Conservation (phyloP, 1,140 invertebrate genomes). For the Drosophila bocki region DNA sequence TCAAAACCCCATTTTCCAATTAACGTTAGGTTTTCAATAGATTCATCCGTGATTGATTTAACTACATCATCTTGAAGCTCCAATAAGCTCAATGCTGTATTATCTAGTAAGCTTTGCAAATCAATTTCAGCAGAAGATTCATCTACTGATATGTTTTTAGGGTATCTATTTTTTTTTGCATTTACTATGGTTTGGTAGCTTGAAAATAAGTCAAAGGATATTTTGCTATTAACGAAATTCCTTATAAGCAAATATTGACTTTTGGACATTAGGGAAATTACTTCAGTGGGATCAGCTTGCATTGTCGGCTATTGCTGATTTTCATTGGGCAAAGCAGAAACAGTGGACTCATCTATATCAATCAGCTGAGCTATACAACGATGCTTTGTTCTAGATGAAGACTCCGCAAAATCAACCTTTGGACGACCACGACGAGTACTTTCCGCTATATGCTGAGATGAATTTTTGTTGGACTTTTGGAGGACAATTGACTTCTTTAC, state of each 20-base stretch:
- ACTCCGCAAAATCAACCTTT: slow-evolving; percentile 1
- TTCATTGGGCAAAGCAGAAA: slow-evolving; percentile 9
- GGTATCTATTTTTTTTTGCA: slow-evolving; percentile 13
- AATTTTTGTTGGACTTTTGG: background rate
- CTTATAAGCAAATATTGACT: slow-evolving; percentile 8
- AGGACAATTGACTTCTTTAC: slow-evolving; percentile 1
- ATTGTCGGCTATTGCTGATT: slow-evolving; percentile 1
- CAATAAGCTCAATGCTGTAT: slow-evolving; percentile 6
- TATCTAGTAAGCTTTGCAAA: slow-evolving; percentile 7
- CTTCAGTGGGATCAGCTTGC: background rate
- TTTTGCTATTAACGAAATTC: slow-evolving; percentile 8
- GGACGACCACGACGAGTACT: background rate
- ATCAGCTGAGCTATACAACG: background rate
- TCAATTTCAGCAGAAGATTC: slow-evolving; percentile 10
- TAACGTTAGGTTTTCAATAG: too few relatives aligned
- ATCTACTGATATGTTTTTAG: slow-evolving; percentile 5
- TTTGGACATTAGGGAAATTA: slow-evolving; percentile 10
- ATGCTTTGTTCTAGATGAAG: slow-evolving; percentile 1
- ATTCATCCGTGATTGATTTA: background rate
- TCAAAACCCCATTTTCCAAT: too few relatives aligned
- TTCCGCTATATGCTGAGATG: background rate
- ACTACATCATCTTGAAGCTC: slow-evolving; percentile 5
- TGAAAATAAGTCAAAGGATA: slow-evolving; percentile 2
- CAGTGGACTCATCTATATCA: slow-evolving; percentile 1
- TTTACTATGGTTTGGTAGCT: slow-evolving; percentile 11